Evolutionary conservation across 2,797 vertebrate genomes (phyloP).

Genomic region (Leptoclinus maculatus): DNA sequence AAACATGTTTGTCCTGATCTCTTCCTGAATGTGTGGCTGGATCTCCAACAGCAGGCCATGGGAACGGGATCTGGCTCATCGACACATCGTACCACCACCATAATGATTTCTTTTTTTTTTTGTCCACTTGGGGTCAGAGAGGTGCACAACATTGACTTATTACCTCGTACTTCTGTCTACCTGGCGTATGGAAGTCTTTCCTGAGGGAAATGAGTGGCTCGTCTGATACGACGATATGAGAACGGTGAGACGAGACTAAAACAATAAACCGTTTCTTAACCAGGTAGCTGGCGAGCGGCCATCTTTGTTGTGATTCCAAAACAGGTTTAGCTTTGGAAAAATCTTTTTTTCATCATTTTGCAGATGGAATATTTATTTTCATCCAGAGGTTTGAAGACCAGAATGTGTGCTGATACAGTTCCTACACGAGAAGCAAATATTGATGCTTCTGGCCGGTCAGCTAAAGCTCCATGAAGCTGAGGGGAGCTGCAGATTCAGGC

Average conservation of each 20-base stretch:
- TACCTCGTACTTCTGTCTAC: neutral
- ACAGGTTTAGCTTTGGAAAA: neutral
- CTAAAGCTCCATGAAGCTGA: neutral
- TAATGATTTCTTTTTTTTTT: neutral
- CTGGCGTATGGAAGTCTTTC: too few species aligned
- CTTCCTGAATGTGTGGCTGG: neutral
- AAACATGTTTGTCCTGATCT: neutral
- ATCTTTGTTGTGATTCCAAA: neutral
- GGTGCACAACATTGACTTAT: neutral
- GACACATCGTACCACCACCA: accelerated
- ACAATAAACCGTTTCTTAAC: neutral
- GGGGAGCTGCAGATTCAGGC: neutral
- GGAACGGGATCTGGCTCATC: neutral
- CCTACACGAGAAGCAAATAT: neutral
- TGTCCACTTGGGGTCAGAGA: neutral
- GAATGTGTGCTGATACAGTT: neutral
- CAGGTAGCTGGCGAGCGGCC: neutral
- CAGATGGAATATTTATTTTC: neutral
- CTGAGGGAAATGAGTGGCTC: too few species aligned
- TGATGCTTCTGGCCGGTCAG: neutral
- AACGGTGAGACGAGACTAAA: too few species aligned
- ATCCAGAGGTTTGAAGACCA: neutral
- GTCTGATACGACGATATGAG: too few species aligned
- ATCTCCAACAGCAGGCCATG: neutral
- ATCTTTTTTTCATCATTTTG: neutral